Evolutionary conservation across 2,113 vertebrate species (phyloP).

Genomic region (Grammomys surdaster): DNA sequence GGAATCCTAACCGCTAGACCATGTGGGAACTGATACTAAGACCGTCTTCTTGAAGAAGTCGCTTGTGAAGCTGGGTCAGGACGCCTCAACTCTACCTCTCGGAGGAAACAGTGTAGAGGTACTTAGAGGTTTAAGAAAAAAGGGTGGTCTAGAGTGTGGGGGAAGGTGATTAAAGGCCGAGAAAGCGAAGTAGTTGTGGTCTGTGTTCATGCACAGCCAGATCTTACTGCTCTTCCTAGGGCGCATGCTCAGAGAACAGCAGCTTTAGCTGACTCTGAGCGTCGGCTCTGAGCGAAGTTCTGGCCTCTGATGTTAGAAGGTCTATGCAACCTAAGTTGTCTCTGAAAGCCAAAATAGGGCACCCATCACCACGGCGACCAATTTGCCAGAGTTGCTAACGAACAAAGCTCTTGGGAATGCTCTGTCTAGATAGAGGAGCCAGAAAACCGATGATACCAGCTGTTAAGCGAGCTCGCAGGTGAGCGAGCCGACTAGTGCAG

Average conservation of each 20-base stretch:
- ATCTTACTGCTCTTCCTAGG: background rate
- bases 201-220: too few relatives aligned
- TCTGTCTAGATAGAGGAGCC: background rate
- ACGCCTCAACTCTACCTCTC: background rate
- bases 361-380: background rate
- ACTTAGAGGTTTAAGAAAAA: background rate
- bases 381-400: too few relatives aligned
- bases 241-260: background rate
- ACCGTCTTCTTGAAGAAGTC: background rate
- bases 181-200: background rate
- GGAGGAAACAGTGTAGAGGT: background rate
- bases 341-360: background rate
- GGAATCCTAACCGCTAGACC: constrained; percentile 33
- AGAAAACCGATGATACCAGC: background rate
- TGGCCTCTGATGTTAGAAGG: background rate
- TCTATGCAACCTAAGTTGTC: background rate
- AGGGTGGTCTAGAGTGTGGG: too few relatives aligned
- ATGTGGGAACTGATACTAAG: background rate
- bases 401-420: background rate
- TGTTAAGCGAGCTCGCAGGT: background rate
- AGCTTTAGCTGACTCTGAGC: accelerated
- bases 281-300: background rate
- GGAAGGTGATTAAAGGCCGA: background rate
- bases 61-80: background rate
- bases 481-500: background rate